phyloP scores from a whole-genome alignment of 1,140 invertebrate genomes.

The Lysiphlebus fabarum region DNA sequence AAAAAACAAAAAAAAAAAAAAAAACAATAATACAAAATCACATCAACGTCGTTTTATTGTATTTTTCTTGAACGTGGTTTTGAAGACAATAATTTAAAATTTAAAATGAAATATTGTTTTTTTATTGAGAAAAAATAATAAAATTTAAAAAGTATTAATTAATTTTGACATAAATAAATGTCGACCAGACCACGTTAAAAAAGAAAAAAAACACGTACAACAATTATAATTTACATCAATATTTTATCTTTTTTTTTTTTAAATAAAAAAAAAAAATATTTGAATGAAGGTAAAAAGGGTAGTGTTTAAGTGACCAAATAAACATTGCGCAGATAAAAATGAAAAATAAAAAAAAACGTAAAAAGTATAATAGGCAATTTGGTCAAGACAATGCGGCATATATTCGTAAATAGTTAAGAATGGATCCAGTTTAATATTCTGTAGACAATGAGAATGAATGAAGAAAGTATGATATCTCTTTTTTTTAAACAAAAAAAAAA shows the following conservation, averaged over 20 bases:
- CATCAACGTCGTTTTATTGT: background rate
- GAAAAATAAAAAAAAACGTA: slow-evolving; percentile 1
- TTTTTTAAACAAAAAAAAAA: too few relatives aligned
- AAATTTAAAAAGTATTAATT: slow-evolving; percentile 1
- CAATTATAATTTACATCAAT: background rate
- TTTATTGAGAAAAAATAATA: background rate
- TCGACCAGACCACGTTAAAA: slow-evolving; percentile 6
- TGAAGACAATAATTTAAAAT: background rate
- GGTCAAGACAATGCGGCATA: background rate
- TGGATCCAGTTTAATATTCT: too few relatives aligned
- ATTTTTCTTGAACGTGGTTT: slow-evolving; percentile 2
- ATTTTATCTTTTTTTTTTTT: slow-evolving; percentile 5
- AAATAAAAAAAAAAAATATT: slow-evolving; percentile 25
- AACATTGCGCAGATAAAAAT: background rate
- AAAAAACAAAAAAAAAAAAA: background rate
- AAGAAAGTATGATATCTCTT: too few relatives aligned
- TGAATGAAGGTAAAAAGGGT: slow-evolving; percentile 18
- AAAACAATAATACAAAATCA: too few relatives aligned
- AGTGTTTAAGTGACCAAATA: slow-evolving; percentile 14
- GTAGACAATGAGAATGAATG: too few relatives aligned
- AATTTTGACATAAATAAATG: too few relatives aligned
- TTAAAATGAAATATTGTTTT: background rate
- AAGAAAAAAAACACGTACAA: background rate
- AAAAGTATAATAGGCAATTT: slow-evolving; percentile 11
- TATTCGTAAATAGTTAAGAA: too few relatives aligned